Evolutionary conservation across 2,888 invertebrate species (phyloP).

Genomic region (Drosophila paranaensis): DNA sequence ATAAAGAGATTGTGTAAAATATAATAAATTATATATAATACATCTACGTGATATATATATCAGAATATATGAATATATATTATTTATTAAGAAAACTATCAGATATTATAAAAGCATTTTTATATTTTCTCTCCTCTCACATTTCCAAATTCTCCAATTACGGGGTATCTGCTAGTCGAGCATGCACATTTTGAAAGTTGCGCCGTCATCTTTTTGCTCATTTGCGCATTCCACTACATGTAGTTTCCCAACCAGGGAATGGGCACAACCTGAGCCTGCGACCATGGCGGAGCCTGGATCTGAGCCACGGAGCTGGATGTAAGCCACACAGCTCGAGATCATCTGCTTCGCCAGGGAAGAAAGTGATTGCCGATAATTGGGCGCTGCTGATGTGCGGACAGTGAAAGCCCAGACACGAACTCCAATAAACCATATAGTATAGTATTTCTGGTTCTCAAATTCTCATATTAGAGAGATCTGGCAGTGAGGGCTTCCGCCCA

Average conservation of each 20-base stretch:
- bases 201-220: constrained; percentile 29
- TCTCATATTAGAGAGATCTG: neutral
- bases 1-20: too few relatives aligned
- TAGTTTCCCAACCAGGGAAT: constrained; percentile 70
- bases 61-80: too few relatives aligned
- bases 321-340: constrained; percentile 33
- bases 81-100: too few relatives aligned
- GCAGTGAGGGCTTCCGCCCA: constrained; percentile 10
- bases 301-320: neutral
- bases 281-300: constrained; percentile 20
- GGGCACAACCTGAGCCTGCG: constrained; percentile 61
- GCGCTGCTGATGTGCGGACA: constrained; percentile 40
- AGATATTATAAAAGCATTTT: neutral
- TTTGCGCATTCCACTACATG: constrained; percentile 59
- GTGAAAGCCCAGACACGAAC: constrained; percentile 69
- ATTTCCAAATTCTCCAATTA: neutral
- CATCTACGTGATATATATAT: too few relatives aligned
- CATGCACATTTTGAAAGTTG: neutral
- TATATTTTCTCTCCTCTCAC: too few relatives aligned
- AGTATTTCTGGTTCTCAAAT: neutral
- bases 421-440: constrained; percentile 21
- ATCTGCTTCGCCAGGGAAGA: constrained; percentile 55
- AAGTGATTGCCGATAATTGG: constrained; percentile 69
- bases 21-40: too few relatives aligned
- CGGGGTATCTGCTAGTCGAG: constrained; percentile 33